A percentile compares a stretch with the other conserved stretches of the same genome.
These are phyloP conservation scores for Telenomus remus DNA, from an alignment of 1,140 invertebrate genomes.

Conservation along the genomic window DNA sequence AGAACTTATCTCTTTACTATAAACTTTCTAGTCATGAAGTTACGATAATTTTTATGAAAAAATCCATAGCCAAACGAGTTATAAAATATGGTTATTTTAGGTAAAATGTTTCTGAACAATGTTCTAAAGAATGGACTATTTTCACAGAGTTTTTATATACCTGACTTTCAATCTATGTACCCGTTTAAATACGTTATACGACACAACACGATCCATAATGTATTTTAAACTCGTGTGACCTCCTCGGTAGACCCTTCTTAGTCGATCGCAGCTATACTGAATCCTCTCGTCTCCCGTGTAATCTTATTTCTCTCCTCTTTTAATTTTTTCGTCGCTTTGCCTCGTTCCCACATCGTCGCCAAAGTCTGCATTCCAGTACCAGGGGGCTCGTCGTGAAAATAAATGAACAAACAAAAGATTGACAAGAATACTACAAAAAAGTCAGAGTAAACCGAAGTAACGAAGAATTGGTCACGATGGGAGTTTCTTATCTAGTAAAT, in stretches of 20 bases:
- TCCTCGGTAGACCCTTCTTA: constrained; percentile 61
- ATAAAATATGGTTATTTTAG: too few relatives aligned
- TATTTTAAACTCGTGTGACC: constrained; percentile 60
- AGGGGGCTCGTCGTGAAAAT: constrained; percentile 25
- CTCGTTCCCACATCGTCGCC: constrained; percentile 48
- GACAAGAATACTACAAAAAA: neutral
- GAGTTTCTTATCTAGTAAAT: too few relatives aligned
- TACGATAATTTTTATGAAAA: too few relatives aligned
- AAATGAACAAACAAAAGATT: constrained; percentile 16
- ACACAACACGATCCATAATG: constrained; percentile 49
- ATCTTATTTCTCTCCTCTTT: constrained; percentile 25
- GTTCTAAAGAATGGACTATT: too few relatives aligned
- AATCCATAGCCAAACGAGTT: too few relatives aligned
- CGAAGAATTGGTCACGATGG: neutral
- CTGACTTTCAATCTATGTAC: too few relatives aligned
- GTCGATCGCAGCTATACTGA: constrained; percentile 54
- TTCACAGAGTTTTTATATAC: too few relatives aligned
- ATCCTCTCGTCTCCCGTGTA: constrained; percentile 32
- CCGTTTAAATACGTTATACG: constrained; percentile 14
- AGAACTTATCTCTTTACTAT: too few relatives aligned
- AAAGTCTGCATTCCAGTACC: constrained; percentile 60
- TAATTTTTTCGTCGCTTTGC: constrained; percentile 42
- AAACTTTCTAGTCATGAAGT: too few relatives aligned
- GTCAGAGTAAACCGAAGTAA: constrained; percentile 36
- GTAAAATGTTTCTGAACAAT: too few relatives aligned